Percentiles rank a stretch among this genome's conserved stretches.
These are phyloP conservation scores for Linepithema humile DNA, from an alignment of 1,140 invertebrate genomes.

Conservation along the genomic window DNA sequence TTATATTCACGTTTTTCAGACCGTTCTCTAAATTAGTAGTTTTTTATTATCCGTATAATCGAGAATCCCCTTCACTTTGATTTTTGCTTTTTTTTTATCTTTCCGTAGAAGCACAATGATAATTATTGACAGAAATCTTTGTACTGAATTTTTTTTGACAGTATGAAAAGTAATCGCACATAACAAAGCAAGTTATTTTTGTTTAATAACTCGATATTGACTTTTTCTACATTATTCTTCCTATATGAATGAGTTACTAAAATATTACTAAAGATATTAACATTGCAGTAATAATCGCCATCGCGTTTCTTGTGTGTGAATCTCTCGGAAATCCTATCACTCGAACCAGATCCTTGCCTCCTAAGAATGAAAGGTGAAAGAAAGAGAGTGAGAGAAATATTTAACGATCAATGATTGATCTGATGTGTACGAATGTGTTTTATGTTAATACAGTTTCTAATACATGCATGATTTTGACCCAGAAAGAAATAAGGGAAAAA, in stretches of 20 bases:
- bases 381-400: neutral
- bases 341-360: constrained; percentile 22
- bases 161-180: neutral
- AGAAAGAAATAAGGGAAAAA: constrained; percentile 1
- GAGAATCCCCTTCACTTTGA: neutral
- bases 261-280: neutral
- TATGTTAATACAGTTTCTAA: constrained; percentile 42
- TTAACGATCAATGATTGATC: neutral
- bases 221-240: neutral
- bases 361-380: neutral
- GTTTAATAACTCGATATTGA: neutral
- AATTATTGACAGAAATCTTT: neutral
- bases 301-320: neutral
- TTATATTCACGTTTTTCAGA: neutral
- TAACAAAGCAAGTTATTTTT: neutral
- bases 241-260: neutral
- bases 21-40: neutral
- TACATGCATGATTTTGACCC: constrained; percentile 32
- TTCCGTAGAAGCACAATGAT: neutral
- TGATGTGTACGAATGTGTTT: constrained; percentile 35
- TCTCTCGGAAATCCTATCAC: neutral
- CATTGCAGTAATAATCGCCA: neutral
- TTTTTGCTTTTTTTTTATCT: neutral
- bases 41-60: neutral
- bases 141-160: neutral